These are phyloP conservation scores for Acleris holmiana DNA, from an alignment of 2,888 invertebrate species.

Conservation along the genomic window DNA sequence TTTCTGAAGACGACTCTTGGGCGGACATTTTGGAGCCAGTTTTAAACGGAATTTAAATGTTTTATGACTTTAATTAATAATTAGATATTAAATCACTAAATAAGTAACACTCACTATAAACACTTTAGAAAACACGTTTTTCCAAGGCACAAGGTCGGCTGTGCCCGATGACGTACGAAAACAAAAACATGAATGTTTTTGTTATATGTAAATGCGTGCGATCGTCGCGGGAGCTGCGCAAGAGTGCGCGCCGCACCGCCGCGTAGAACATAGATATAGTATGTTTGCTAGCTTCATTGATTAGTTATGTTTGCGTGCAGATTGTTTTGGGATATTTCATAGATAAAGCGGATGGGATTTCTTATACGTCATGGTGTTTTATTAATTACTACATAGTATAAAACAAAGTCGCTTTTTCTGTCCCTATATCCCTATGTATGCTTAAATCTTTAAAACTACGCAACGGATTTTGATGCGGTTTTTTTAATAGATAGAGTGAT, in stretches of 20 bases:
- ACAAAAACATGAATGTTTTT: slow-evolving; percentile 11
- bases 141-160: slow-evolving; percentile 14
- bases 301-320: slow-evolving; percentile 4
- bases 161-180: slow-evolving; percentile 3
- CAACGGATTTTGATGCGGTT: too few species aligned
- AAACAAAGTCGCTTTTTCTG: too few species aligned
- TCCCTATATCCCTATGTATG: too few species aligned
- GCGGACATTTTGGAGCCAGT: slow-evolving; percentile 49
- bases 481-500: too few species aligned
- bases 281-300: slow-evolving; percentile 8
- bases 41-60: slow-evolving; percentile 17
- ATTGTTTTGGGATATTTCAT: not conserved
- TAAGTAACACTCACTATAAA: not conserved
- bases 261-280: slow-evolving; percentile 14
- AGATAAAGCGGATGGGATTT: not conserved
- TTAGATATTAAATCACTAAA: not conserved
- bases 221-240: not conserved
- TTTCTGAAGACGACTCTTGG: slow-evolving; percentile 52
- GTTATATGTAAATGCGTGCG: slow-evolving; percentile 16
- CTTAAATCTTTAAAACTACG: too few species aligned
- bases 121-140: slow-evolving; percentile 7
- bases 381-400: too few species aligned
- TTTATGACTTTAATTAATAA: not conserved
- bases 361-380: not conserved
- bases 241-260: slow-evolving; percentile 1